phyloP scores from a whole-genome alignment of 2,888 invertebrate genomes.

The Dasysyrphus tricinctus region DNA sequence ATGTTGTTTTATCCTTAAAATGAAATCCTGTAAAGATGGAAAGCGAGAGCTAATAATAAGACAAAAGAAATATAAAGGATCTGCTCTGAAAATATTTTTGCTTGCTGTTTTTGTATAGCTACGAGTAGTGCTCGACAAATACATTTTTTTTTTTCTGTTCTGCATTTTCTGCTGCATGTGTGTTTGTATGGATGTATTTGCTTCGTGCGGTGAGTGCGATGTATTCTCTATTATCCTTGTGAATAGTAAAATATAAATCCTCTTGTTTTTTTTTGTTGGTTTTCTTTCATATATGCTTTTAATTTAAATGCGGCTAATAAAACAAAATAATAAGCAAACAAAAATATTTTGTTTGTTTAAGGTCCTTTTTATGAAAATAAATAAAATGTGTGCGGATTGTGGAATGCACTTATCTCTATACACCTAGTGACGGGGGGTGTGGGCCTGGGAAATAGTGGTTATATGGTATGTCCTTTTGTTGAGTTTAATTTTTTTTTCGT shows the following conservation, averaged over 20 bases:
- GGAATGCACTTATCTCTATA: not conserved
- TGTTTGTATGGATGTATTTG: slow-evolving; percentile 30
- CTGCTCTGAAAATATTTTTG: slow-evolving; percentile 66
- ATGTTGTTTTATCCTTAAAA: slow-evolving; percentile 70
- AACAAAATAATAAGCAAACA: slow-evolving; percentile 62
- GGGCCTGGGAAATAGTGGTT: not conserved
- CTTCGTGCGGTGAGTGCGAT: slow-evolving; percentile 22
- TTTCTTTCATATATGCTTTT: slow-evolving; percentile 49
- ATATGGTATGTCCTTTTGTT: slow-evolving; percentile 52
- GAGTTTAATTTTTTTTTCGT: not conserved
- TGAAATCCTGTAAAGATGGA: slow-evolving; percentile 69
- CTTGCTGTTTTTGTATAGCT: slow-evolving; percentile 35
- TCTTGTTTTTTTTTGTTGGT: slow-evolving; percentile 32
- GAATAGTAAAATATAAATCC: slow-evolving; percentile 46
- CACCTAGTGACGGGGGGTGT: not conserved
- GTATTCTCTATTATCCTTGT: slow-evolving; percentile 40
- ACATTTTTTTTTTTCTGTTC: slow-evolving; percentile 15
- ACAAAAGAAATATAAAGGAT: slow-evolving; percentile 72
- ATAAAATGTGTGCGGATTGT: slow-evolving; percentile 22
- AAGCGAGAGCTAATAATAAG: slow-evolving; percentile 69
- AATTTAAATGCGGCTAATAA: slow-evolving; percentile 72
- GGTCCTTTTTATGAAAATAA: slow-evolving; percentile 24
- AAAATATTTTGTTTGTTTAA: slow-evolving; percentile 31
- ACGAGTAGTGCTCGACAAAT: slow-evolving; percentile 16
- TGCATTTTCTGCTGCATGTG: slow-evolving; percentile 62